Base-by-base conservation (phyloP, 2,888 invertebrate genomes). In the Polyommatus icarus region DNA sequence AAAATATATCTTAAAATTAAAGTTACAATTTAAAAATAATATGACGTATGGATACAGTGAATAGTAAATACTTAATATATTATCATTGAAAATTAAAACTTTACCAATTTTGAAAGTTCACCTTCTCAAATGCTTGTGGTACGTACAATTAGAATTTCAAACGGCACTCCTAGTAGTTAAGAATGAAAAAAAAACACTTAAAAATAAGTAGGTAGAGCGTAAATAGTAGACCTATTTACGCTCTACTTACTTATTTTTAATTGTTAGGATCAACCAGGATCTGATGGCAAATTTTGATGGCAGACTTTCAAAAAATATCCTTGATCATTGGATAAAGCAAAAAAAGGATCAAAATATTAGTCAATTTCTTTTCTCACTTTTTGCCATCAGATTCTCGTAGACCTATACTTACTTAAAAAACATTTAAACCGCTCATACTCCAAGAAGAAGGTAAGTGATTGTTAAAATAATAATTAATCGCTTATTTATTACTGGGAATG, bases 1-100 rank as follows among this genome's bases (percentile, higher is more conserved):
- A 67, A 78, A 71, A 72, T 78, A 77, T 77, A 61, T 24, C 67
- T 67, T 46, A 67, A 46, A 40, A 67, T 67, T 40, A n/a, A 20
- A 57, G 76, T 76, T 76, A 59, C 36, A 15, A 20, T 50, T 50
- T 50, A 15, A 18, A 54, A 18, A 18, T 12, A 59, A 40, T 15
- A 76, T 40, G 12, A 75, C 20, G 15, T 72, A 20, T 20, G n/a
- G 20, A 75, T 12, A 54, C 3, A 29, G 12, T 67, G 5, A 29
- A 67, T 4, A 7, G 29, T 24, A 1, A 1, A 32, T 24, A 10
- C 15, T 29, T 18, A 1, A 10, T 20, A 20, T 2, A 32, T 3
- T 36, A 46, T 12, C 10, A 46, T 46, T 54, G 29, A 12, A 50
- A 50, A 75, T 75, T 24, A 6, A 54, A 75, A 29, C 2, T 76